These are phyloP conservation scores for crab-eating macaque (Macaca fascicularis) DNA, from an alignment of 2,113 vertebrate genomes.

Conservation along the genomic window T2T-MFA8v1.1 NC_088392.1:52285501-52286000, in stretches of 20 bases:
- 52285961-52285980: not conserved
- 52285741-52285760: not conserved
- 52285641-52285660: not conserved
- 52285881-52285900: not conserved
- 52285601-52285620: not conserved
- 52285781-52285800: not conserved
- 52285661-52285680: not conserved
- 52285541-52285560: not conserved
- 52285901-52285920: not conserved
- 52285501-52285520: not conserved
- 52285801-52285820: not conserved
- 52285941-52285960: not conserved
- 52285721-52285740: not conserved
- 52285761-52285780: not conserved
- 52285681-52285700: not conserved
- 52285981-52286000: not conserved
- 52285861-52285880: not conserved
- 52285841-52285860: not conserved
- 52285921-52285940: conserved; percentile 13
- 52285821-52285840: not conserved
- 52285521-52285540: conserved; percentile 10
- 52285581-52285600: not conserved
- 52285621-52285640: not conserved
- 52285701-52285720: not conserved
- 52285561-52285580: not conserved